These are phyloP conservation scores for Pachliopta kotzebuea DNA, from an alignment of 2,888 invertebrate species.

Conservation along the genomic window DNA sequence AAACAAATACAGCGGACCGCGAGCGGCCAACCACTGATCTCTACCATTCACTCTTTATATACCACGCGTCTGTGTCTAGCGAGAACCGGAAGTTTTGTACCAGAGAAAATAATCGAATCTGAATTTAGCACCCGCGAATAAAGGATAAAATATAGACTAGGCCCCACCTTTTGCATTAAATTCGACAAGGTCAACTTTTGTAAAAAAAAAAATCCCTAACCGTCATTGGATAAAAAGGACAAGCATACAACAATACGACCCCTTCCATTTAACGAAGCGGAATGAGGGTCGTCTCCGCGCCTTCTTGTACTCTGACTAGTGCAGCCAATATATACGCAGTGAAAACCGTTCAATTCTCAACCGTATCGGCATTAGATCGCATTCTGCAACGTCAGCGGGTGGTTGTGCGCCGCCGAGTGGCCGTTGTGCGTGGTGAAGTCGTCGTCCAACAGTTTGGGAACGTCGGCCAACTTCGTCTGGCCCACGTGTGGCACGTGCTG, in stretches of 20 bases:
- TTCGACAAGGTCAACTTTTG: conserved; percentile 14
- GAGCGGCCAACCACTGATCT: no score
- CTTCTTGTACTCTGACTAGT: conserved; percentile 30
- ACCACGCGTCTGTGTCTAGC: no score
- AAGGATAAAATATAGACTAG: conserved; percentile 5
- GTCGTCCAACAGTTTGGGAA: conserved; percentile 49
- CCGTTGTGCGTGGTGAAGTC: conserved; percentile 76
- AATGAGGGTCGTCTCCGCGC: conserved; percentile 13
- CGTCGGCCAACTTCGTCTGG: conserved; percentile 40
- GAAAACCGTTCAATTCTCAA: conserved; percentile 44
- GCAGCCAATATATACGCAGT: conserved; percentile 63
- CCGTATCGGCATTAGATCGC: conserved; percentile 58
- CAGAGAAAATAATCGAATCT: no score
- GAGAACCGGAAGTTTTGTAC: no score
- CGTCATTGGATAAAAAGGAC: conserved; percentile 11
- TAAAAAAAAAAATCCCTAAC: neutral
- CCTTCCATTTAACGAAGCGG: neutral
- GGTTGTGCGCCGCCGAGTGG: conserved; percentile 49
- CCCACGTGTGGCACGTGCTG: conserved; percentile 42
- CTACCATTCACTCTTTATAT: no score
- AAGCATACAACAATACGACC: no score
- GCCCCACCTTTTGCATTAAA: conserved; percentile 7
- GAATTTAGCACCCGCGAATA: conserved; percentile 9
- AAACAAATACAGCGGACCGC: neutral
- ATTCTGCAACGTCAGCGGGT: conserved; percentile 69